phyloP scores from a whole-genome alignment of 1,140 invertebrate genomes.

The Physella acuta region DNA sequence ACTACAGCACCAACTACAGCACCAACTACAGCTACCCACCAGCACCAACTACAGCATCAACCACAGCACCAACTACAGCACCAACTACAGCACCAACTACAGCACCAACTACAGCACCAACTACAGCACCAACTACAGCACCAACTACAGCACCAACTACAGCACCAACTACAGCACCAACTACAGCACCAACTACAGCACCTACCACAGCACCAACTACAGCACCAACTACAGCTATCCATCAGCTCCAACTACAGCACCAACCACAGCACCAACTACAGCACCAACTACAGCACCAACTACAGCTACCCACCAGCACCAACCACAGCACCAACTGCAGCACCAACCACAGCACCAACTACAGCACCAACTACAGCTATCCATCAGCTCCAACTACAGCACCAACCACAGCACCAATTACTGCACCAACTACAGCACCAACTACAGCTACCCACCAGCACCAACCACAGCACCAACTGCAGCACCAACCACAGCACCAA shows the following conservation, averaged over 20 bases:
- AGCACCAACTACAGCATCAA: too few species aligned
- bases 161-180: conserved; percentile 1
- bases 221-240: neutral
- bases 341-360: neutral
- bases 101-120: neutral
- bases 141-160: neutral
- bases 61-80: too few species aligned
- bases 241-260: neutral
- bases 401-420: too few species aligned
- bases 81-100: neutral
- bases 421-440: neutral
- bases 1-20: neutral
- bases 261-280: neutral
- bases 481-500: too few species aligned
- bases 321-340: neutral
- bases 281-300: neutral
- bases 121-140: neutral
- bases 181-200: neutral
- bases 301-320: neutral
- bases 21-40: too few species aligned
- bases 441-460: too few species aligned
- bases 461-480: too few species aligned
- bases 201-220: neutral
- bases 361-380: neutral
- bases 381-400: neutral